Conservation (phyloP, 2,113 vertebrate species). For the Rhombomys opimus region DNA sequence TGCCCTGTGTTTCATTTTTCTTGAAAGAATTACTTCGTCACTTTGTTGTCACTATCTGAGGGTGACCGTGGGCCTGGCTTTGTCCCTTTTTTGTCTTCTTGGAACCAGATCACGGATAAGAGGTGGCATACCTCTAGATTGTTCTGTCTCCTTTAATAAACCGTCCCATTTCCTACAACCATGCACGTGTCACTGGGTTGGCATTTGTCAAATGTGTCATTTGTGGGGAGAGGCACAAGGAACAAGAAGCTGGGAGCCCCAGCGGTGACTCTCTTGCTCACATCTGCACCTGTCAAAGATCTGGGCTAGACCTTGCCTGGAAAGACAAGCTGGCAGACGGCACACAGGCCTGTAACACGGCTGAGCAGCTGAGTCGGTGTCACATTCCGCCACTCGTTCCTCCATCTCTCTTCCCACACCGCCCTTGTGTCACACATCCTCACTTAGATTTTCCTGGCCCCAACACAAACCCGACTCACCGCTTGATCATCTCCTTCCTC, state of each 20-base stretch:
- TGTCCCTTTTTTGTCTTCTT: neutral
- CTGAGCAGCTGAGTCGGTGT: neutral
- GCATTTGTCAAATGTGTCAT: neutral
- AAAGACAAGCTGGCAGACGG: neutral
- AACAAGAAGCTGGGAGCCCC: neutral
- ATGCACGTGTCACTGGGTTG: neutral
- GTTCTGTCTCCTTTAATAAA: neutral
- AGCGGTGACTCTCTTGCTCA: neutral
- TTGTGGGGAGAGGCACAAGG: neutral
- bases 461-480: neutral
- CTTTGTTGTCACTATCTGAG: neutral
- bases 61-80: neutral
- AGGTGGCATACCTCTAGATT: neutral
- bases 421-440: neutral
- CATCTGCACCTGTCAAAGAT: no score
- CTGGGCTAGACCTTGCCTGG: neutral
- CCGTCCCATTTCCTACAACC: neutral
- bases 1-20: neutral
- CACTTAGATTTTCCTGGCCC: neutral
- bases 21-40: neutral
- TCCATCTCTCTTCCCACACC: neutral
- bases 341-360: neutral
- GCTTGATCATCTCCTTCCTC: neutral
- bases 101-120: neutral
- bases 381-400: neutral